Evolutionary conservation across 92 coral and sea anemone genomes (phyloP).

Genomic region (Epizoanthus scotinus): DNA sequence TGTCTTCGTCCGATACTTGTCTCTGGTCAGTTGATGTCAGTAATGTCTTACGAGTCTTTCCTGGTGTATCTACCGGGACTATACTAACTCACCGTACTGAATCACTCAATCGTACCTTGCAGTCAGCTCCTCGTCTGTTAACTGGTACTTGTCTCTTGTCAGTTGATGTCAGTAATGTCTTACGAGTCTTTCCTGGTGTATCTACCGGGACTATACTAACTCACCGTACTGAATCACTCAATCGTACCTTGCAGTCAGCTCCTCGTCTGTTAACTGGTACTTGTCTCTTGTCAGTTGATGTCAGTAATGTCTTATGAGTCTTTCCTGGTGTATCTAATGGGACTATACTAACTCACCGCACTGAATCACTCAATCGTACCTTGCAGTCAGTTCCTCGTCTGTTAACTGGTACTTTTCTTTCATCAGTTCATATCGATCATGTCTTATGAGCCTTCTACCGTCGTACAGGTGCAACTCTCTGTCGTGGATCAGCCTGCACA

Average conservation of each 20-base stretch:
- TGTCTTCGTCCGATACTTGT: no score
- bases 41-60: slow-evolving; percentile 75
- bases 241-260: slow-evolving; percentile 71
- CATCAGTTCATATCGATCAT: slow-evolving; percentile 72
- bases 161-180: slow-evolving; percentile 72
- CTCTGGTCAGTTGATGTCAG: slow-evolving; percentile 63
- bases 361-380: slow-evolving; percentile 47
- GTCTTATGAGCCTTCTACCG: slow-evolving; percentile 79
- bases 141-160: no score
- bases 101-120: slow-evolving; percentile 68
- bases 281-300: slow-evolving; percentile 63
- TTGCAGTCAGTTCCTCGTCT: slow-evolving; percentile 72
- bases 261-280: no score
- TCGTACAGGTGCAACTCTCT: slow-evolving; percentile 90
- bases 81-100: not conserved
- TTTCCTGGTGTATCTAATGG: slow-evolving; percentile 73
- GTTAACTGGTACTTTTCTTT: slow-evolving; percentile 70
- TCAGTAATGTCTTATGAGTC: slow-evolving; percentile 75
- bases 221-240: not conserved
- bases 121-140: slow-evolving; percentile 68
- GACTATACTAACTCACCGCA: not conserved
- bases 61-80: slow-evolving; percentile 69
- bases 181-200: slow-evolving; percentile 74
- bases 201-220: slow-evolving; percentile 56
- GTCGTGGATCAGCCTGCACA: slow-evolving; percentile 76